These are phyloP conservation scores for Mesembrinibis cayennensis DNA, from an alignment of 2,113 vertebrate genomes.

Conservation along the genomic window DNA sequence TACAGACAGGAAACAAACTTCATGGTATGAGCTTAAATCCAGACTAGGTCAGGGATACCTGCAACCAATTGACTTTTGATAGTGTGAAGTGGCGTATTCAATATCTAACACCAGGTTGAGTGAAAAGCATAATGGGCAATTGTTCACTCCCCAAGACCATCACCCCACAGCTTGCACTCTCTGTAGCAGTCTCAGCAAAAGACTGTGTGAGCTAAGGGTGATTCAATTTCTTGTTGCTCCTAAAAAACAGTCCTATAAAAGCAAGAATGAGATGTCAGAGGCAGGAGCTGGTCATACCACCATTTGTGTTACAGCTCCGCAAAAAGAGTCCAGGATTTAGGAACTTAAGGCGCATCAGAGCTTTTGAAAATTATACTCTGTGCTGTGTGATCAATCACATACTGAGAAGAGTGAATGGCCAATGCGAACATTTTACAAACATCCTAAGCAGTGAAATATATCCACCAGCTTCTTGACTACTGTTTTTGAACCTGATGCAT, in stretches of 20 bases:
- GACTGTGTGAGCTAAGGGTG: background rate
- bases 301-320: background rate
- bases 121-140: background rate
- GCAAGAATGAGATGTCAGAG: background rate
- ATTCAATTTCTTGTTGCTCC: background rate
- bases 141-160: background rate
- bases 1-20: background rate
- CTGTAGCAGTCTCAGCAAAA: background rate
- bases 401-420: background rate
- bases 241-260: background rate
- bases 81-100: background rate
- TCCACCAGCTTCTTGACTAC: background rate
- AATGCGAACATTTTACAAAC: background rate
- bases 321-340: background rate
- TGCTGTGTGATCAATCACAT: background rate
- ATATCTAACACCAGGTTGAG: background rate
- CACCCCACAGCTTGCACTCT: background rate
- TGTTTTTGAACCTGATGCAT: background rate
- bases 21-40: background rate
- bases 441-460: background rate
- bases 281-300: background rate
- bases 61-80: background rate
- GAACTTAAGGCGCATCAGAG: background rate
- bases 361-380: background rate
- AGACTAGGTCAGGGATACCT: background rate